Conservation (phyloP, 2,113 vertebrate genomes). For the Chaetorhynchus papuensis region DNA sequence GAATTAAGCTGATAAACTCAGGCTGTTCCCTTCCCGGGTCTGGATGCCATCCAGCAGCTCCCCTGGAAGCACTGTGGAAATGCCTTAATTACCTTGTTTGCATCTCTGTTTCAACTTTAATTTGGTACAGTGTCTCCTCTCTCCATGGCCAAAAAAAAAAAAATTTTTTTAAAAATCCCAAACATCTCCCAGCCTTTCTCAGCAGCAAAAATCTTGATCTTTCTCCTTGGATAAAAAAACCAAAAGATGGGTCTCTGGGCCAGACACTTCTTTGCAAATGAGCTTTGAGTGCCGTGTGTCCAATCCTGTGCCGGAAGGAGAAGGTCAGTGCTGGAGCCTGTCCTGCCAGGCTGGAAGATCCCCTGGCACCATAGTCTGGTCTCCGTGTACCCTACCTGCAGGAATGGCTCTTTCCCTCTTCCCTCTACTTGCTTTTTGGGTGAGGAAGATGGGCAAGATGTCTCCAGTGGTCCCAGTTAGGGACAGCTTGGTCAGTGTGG, state of each 20-base stretch:
- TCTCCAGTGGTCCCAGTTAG: neutral
- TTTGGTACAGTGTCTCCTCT: neutral
- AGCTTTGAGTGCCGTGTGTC: fast-evolving
- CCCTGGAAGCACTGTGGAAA: neutral
- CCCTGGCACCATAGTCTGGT: neutral
- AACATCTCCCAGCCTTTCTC: neutral
- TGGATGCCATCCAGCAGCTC: neutral
- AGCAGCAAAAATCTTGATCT: neutral
- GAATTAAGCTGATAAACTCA: neutral
- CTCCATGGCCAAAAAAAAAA: neutral
- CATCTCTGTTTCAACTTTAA: constrained; percentile 16
- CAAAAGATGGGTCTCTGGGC: neutral
- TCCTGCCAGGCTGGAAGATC: neutral
- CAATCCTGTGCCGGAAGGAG: fast-evolving
- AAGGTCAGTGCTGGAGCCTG: fast-evolving
- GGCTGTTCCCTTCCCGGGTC: neutral
- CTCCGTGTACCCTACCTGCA: neutral
- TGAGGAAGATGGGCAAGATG: neutral
- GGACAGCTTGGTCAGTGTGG: neutral
- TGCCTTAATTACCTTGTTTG: neutral
- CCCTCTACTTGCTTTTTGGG: neutral
- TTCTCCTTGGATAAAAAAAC: neutral
- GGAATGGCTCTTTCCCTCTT: neutral
- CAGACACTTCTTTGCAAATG: neutral
- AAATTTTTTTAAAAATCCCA: too few relatives aligned